These are phyloP conservation scores for Mystacornis crossleyi DNA, from an alignment of 2,113 vertebrate genomes.

Conservation along the genomic window DNA sequence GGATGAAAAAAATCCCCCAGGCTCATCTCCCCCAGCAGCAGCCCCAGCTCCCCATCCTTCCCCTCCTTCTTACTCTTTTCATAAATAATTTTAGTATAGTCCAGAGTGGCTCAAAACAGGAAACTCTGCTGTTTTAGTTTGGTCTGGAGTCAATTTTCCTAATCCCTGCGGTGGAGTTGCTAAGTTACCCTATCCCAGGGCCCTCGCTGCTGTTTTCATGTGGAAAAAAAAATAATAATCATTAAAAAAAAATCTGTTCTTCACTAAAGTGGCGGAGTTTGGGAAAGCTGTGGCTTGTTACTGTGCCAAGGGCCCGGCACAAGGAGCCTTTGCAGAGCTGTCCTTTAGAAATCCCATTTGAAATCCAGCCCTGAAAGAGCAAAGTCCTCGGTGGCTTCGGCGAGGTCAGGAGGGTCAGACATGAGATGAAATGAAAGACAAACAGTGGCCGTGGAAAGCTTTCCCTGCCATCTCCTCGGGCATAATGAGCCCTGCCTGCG, in stretches of 20 bases:
- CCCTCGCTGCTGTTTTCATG: constrained; percentile 36
- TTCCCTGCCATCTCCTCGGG: constrained; percentile 55
- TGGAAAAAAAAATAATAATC: constrained; percentile 3
- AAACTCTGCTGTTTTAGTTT: constrained; percentile 62
- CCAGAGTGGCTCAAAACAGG: constrained; percentile 65
- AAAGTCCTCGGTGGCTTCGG: background rate
- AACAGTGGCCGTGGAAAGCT: constrained; percentile 64
- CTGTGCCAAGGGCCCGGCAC: background rate
- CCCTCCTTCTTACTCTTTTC: constrained; percentile 24
- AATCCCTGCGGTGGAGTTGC: constrained; percentile 61
- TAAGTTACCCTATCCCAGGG: constrained; percentile 59
- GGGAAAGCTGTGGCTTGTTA: background rate
- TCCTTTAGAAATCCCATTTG: background rate
- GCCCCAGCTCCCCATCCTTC: background rate
- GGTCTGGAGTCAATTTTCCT: constrained; percentile 67
- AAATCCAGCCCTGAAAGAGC: background rate
- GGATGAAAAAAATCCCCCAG: background rate
- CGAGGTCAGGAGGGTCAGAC: constrained; percentile 41
- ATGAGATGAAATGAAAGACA: constrained; percentile 63
- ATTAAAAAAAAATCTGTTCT: background rate
- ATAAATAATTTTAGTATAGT: constrained; percentile 64
- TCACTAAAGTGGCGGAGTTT: background rate
- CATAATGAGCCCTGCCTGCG: constrained; percentile 69
- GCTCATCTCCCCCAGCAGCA: background rate
- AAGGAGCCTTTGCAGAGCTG: background rate